Evolutionary conservation across 2,888 invertebrate genomes (phyloP), one percentile per base, ranked within the genome.

Genomic region (Eristalis pertinax): DNA sequence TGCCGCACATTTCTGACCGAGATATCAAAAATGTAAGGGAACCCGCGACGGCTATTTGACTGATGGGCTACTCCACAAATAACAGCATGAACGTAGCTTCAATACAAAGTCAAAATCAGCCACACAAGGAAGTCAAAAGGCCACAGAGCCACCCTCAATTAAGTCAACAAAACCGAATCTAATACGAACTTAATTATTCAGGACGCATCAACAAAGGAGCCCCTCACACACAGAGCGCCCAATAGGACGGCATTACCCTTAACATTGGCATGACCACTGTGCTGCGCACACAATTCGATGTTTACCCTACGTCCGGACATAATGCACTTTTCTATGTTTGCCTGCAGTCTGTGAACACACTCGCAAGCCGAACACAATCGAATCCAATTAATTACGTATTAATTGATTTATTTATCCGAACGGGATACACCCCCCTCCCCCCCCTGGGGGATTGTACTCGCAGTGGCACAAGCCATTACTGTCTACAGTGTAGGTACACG

Each of bases 271-370:
- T 19, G 50, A 19, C 50, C 8, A 8, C 7, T n/a, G 4, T 5
- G 19, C 2, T 8, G 8, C 50, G 15, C 15, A 43, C 43, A 43
- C 15, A 43, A 43, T 43, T 19, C 19, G 8, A 50, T 50, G 19
- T 50, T 19, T 19, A 50, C 19, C 50, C 50, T 19, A 4, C 8
- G 19, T 2, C 50, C 19, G 50, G 50, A 19, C 50, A 50, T 43
- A 69, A 65, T 84, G 60, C 35, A 74, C 15, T 74, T 69, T 50
- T 70, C 65, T 65, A 26, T 79, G 62, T 67, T 72, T 79, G 74
- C 74, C 24, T 64, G 35, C 58, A 60, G 68, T 78, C 29, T 68
- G 56, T 35, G 56, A 24, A 35, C 72, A 62, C 62, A 62, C 29
- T 63, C 38, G 50, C 38, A 65, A 32, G 35, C 70, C 38, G 50